Evolutionary conservation across 2,888 invertebrate genomes (phyloP), one percentile per base, ranked within the genome.

Genomic region (Dasysyrphus tricinctus): DNA sequence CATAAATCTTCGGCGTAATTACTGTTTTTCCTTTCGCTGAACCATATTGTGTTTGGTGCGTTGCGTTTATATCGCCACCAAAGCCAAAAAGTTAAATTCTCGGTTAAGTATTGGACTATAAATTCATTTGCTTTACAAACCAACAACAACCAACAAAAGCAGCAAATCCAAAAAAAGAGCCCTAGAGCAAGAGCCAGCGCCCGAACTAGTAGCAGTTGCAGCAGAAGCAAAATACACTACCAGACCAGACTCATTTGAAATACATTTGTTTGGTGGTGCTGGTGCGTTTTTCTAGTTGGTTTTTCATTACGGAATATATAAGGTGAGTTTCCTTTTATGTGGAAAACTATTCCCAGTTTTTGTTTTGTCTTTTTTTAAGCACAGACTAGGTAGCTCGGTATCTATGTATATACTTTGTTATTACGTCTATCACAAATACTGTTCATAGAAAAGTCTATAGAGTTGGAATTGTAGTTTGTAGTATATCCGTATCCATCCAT

Each of bases 251-350:
- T 59, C 76, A 85, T 85, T 85, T 78, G 80, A 85, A 80, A 77
- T 70, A 80, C 80, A 80, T 85, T 85, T 85, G 85, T 49, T 49
- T 67, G 34, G 11, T 65, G 16, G 65, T 67, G 49, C 34, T 85
- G 77, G 85, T 85, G 85, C 80, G 85, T 85, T 85, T 63, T 85
- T 80, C 85, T 77, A 39, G 54, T 85, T 80, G 80, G 80, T 77
- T 80, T 85, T 80, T 80, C 76, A 85, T 80, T 85, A 80, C 85
- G 80, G 85, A 85, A 80, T 85, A 85, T 80, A 80, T 85, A 85
- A 77, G 85, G 85, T 85, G 85, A 85, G 85, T 85, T 85, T 85
- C 85, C 85, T 85, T 85, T 85, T 85, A 85, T 80, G 85, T 85
- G 77, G 77, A 80, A 85, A 85, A 67, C 16, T 80, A 80, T 85